phyloP scores from a whole-genome alignment of 2,113 vertebrate species.

The Chamaea fasciata region DNA sequence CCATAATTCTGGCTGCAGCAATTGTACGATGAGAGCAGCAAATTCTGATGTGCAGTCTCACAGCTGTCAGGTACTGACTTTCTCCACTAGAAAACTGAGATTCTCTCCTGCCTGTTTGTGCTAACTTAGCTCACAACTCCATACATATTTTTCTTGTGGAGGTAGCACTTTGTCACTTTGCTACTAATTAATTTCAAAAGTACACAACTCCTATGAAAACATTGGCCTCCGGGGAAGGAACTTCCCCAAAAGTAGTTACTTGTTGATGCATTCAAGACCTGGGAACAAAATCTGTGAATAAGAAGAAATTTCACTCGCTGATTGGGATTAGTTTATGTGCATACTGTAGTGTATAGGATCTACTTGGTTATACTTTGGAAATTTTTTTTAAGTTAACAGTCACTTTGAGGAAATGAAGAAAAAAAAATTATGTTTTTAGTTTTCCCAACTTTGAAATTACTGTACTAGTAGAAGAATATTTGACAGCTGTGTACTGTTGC shows the following conservation, averaged over 20 bases:
- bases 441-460: neutral
- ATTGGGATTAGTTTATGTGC: neutral
- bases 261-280: neutral
- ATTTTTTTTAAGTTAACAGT: neutral
- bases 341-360: neutral
- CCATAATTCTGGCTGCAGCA: slow-evolving; percentile 5
- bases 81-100: neutral
- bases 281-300: neutral
- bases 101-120: neutral
- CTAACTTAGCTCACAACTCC: neutral
- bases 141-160: neutral
- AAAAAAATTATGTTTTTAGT: neutral
- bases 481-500: slow-evolving; percentile 63
- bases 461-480: slow-evolving; percentile 13
- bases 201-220: neutral
- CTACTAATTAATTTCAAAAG: neutral
- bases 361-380: neutral
- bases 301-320: neutral
- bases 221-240: neutral
- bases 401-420: neutral
- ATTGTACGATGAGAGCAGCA: slow-evolving; percentile 54
- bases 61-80: slow-evolving; percentile 52
- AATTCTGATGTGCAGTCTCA: slow-evolving; percentile 47
- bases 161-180: neutral
- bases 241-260: neutral